Evolutionary conservation across 2,888 invertebrate species (phyloP), one percentile per base, ranked within the genome.

Genomic region (Cerceris rybyensis): DNA sequence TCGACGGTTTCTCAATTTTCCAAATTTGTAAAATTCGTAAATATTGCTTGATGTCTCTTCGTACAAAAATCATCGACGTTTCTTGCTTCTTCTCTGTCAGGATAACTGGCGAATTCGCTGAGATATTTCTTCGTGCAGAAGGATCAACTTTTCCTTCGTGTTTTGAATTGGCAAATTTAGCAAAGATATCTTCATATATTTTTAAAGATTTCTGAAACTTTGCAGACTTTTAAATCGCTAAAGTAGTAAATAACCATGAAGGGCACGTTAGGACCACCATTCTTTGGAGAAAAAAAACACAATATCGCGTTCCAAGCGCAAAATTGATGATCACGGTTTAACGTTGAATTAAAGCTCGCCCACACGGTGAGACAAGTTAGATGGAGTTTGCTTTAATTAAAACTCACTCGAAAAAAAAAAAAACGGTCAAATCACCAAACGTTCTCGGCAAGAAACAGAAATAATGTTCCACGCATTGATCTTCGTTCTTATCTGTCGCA

Each of bases 341-440:
- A 13, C 43, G 61, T 58, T 64, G 68, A 78, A 74, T 71, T 59
- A 69, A 82, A 69, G 16, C 39, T 58, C 52, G 9, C 57, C 52
- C 46, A 46, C 66, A 57, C 50, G 16, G 54, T 4, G 1, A 8
- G 11, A 11, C 28, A 17, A 55, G 28, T 28, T 28, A 4, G 28
- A 17, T 55, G 55, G 5, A 28, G 5, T 41, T 14, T 0, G 63
- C 46, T 75, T 77, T 70, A 70, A 76, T 78, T 70, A 66, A 43
- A 28, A 28, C 2, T 4, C 28, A 28, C 28, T 28, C 28, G 28
- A 28, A 28, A 28, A 28, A 28, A 28, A 28, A 28, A 28, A 4
- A 28, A 28, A 68, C 9, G 11, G 54, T 7, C 14, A 42, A 42
- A 16, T 42, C 11, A 52, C 52, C n/a, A 13, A 52, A 52, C 9